Conservation (phyloP, 2,888 invertebrate genomes). For the Drymonia ruficornis region DNA sequence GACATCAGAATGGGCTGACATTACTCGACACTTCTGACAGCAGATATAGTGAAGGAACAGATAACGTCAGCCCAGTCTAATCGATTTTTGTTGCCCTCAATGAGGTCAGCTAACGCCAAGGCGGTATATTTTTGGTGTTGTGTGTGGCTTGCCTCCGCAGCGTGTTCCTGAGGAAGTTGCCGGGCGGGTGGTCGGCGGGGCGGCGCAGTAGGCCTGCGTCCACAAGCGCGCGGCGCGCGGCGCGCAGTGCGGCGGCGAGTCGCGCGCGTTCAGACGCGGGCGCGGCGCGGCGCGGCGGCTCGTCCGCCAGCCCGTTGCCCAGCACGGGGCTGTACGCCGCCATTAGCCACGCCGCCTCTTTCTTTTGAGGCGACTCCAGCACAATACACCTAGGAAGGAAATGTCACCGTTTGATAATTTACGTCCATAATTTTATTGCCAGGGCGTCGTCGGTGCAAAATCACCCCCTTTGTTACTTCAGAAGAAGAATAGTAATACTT, state of each 20-base stretch:
- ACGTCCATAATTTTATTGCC: too few relatives aligned
- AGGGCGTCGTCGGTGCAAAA: too few relatives aligned
- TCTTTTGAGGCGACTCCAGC: constrained; percentile 95
- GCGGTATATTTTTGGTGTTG: too few relatives aligned
- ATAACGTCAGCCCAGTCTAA: too few relatives aligned
- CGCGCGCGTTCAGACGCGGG: constrained; percentile 95
- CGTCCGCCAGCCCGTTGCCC: constrained; percentile 92
- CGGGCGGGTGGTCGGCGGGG: constrained; percentile 92
- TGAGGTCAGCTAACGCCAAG: too few relatives aligned
- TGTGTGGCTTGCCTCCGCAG: constrained; percentile 87
- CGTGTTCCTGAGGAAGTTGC: constrained; percentile 95
- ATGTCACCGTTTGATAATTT: background rate
- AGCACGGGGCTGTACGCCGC: constrained; percentile 95
- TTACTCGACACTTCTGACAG: too few relatives aligned
- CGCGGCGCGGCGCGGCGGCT: constrained; percentile 82
- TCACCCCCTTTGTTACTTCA: too few relatives aligned
- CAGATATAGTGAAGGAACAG: too few relatives aligned
- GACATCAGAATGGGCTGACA: too few relatives aligned
- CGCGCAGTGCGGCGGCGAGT: constrained; percentile 93
- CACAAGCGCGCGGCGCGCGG: constrained; percentile 92
- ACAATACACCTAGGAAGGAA: constrained; percentile 90
- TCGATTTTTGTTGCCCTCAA: too few relatives aligned
- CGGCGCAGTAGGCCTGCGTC: constrained; percentile 93
- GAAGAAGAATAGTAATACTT: too few relatives aligned
- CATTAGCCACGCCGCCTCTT: constrained; percentile 96